Percentiles rank a stretch among this genome's conserved stretches.
Evolutionary conservation across 2,113 vertebrate genomes (phyloP).

Genomic region (Hydropotes inermis): DNA sequence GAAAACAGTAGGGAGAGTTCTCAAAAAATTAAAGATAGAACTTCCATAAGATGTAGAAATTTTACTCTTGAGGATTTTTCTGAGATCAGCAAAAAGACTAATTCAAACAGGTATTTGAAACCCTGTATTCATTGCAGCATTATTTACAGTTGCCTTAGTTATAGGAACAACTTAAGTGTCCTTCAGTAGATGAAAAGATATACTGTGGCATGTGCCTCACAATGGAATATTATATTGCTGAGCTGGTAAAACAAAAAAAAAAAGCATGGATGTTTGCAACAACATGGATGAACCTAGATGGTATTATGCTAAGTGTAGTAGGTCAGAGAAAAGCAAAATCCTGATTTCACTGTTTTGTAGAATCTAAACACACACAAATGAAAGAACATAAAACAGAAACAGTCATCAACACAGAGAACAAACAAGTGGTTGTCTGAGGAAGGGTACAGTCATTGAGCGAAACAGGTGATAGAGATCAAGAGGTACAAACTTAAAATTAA

Average conservation of each 20-base stretch:
- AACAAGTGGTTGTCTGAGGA: background rate
- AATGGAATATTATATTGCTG: background rate
- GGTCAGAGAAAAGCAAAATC: background rate
- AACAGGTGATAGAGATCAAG: background rate
- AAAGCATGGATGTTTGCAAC: background rate
- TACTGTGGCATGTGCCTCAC: background rate
- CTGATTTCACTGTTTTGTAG: background rate
- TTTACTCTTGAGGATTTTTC: background rate
- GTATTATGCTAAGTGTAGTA: background rate
- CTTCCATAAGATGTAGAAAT: background rate
- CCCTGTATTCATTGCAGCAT: background rate
- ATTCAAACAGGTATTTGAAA: background rate
- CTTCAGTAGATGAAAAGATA: background rate
- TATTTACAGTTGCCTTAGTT: background rate
- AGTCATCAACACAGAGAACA: background rate
- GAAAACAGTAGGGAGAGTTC: background rate
- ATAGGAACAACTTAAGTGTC: background rate
- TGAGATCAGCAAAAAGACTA: background rate
- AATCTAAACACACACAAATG: background rate
- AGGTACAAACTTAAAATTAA: background rate
- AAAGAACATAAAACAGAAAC: background rate
- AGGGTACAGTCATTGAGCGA: background rate
- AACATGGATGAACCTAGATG: background rate
- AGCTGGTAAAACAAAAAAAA: background rate
- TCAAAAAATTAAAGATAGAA: background rate